Base-by-base conservation (phyloP, 2,888 invertebrate genomes). In the Arenicola marina region DNA sequence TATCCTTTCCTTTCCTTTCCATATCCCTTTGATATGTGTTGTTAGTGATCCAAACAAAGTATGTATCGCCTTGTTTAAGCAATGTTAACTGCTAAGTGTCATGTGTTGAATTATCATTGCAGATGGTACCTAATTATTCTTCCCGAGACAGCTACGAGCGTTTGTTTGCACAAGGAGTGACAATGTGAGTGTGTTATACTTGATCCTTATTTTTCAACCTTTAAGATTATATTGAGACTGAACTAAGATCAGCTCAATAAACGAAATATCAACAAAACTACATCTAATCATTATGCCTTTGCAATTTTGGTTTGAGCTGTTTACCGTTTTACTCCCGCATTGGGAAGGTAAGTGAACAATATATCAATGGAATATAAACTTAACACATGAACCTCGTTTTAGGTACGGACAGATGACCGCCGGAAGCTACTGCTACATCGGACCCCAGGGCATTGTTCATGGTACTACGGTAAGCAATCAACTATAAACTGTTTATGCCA, bases 331-430 rank as follows among this genome's bases (percentile, higher is more conserved):
- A n/a, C n/a, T n/a, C n/a, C n/a, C n/a, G n/a, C n/a, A n/a, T n/a
- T n/a, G n/a, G n/a, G n/a, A n/a, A n/a, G n/a, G n/a, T n/a, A n/a
- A n/a, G n/a, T n/a, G n/a, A n/a, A n/a, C n/a, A n/a, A n/a, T n/a
- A n/a, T 21, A 24, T 24, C n/a, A 48, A 7, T 48, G 38, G 38
- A 18, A 38, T 38, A 38, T 38, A 38, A 38, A 18, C 18, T 38
- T 38, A 38, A 38, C 18, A 38, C 11, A 11, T 38, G 11, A 18
- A 38, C 21, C 21, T 11, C 46, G 28, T 31, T 18, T 29, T 57
- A 85, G 85, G 82, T 87, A 88, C 76, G 88, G 88, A 0, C 88
- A 88, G 76, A 88, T 88, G 88, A 88, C 88, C 3, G 88, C 88
- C 4, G 88, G 88, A 18, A 86, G 86, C 70, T 89, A 85, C 73